A percentile compares a stretch with the other conserved stretches of the same genome.
Conservation (phyloP, 2,797 vertebrate species). For the Neosilurus hyrtlii region DNA sequence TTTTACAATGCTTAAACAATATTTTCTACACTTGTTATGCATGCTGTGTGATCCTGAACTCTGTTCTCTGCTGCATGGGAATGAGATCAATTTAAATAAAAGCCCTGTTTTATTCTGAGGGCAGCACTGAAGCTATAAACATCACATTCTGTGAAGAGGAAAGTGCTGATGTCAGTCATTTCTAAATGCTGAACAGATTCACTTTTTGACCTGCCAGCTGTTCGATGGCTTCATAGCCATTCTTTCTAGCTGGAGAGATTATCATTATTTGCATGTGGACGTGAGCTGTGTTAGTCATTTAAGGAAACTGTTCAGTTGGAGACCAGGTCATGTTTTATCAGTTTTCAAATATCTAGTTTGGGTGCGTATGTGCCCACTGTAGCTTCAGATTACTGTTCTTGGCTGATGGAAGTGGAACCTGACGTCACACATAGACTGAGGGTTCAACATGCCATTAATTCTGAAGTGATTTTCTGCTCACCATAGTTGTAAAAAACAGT, state of each 20-base stretch:
- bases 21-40: not conserved
- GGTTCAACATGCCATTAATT: not conserved
- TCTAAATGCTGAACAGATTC: constrained; percentile 39
- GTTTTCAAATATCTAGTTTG: not conserved
- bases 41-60: not conserved
- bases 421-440: not conserved
- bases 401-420: too few species aligned
- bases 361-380: not conserved
- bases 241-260: not conserved
- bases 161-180: constrained; percentile 46
- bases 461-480: not conserved
- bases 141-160: not conserved
- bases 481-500: not conserved
- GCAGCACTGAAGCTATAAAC: constrained; percentile 11
- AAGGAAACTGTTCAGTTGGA: not conserved
- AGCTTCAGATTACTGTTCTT: too few species aligned
- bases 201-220: constrained; percentile 40
- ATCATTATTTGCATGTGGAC: not conserved
- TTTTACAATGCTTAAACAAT: not conserved
- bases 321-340: not conserved
- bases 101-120: constrained; percentile 53
- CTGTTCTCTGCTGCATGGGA: constrained; percentile 65
- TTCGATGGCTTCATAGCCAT: constrained; percentile 9
- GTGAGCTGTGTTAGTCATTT: not conserved
- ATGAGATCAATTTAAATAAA: constrained; percentile 65